A percentile compares a stretch with the other conserved stretches of the same genome.
These are phyloP conservation scores for Antedon mediterranea DNA, from an alignment of 53 echinoderm and acorn worm species.

Conservation along the genomic window DNA sequence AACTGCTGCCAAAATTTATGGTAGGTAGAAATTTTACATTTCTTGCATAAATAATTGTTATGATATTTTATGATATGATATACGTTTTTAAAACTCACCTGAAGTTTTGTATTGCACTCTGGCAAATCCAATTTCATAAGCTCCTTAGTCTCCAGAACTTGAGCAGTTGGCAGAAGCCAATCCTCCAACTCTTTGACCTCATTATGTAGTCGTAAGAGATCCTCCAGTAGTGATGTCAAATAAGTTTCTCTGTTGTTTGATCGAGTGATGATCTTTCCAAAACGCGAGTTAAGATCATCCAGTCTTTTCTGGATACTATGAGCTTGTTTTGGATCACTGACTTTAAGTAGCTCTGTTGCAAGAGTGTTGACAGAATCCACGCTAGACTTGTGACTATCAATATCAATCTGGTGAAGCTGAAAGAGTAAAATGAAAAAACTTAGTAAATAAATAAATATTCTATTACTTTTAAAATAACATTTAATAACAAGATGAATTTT, in stretches of 20 bases:
- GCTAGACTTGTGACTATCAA: conserved; percentile 97
- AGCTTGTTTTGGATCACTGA: conserved; percentile 89
- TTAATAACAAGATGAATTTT: no score
- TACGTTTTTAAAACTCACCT: conserved; percentile 32
- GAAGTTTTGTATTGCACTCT: conserved; percentile 67
- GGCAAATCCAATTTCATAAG: conserved; percentile 61
- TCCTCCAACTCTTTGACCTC: conserved; percentile 85
- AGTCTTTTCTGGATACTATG: conserved; percentile 75
- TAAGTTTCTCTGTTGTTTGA: conserved; percentile 64
- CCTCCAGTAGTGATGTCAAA: conserved; percentile 59
- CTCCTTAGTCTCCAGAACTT: conserved; percentile 71
- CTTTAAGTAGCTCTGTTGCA: conserved; percentile 67
- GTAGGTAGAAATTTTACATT: no score
- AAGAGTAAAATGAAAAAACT: conserved; percentile 3
- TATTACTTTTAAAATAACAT: no score
- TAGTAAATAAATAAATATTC: no score
- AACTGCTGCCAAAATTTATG: no score
- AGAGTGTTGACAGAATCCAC: conserved; percentile 85
- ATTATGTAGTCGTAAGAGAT: conserved; percentile 51
- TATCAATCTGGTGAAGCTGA: conserved; percentile 87
- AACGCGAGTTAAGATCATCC: conserved; percentile 90
- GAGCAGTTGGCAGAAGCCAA: conserved; percentile 75
- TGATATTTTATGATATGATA: no score
- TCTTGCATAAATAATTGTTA: no score
- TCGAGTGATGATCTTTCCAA: conserved; percentile 62